Base-by-base conservation (phyloP, 2,113 vertebrate species). In the Rhineura floridana region DNA sequence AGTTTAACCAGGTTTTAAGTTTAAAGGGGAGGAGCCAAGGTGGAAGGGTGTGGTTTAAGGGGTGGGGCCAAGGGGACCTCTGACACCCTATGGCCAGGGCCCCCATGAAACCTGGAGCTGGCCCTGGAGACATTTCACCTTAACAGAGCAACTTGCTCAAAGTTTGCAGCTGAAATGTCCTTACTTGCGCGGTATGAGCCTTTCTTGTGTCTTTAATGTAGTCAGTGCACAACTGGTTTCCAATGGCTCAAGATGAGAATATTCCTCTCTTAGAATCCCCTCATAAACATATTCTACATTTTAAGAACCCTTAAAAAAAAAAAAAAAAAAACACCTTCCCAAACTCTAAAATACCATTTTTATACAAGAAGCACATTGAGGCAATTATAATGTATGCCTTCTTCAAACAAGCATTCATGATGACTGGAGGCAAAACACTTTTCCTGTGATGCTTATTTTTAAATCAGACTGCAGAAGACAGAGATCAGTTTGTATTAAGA, bases 261-360 rank as follows among this genome's bases (percentile, higher is more conserved):
- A 48, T 30, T 30, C 50, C 36, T 62, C n/a, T 6, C 50, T 92
- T 42, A 85, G 3, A 81, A 46, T 76, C 48, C 13, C 42, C 88
- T 44, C 80, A 85, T 6, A 88, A 93, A 87, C 25, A 87, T 77
- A 79, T 15, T 28, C 84, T 81, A 88, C 46, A 80, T 69, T 52
- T 39, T 91, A 89, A 75, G 3, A 62, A 55, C 89, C 21, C 21
- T n/a, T n/a, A n/a, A n/a, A n/a, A n/a, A 33, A 3, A 1, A 85
- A 48, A 86, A 50, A 67, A 91, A 11, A 9, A 65, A 46, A 72
- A n/a, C 83, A 59, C 93, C 21, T 36, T 36, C 39, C 79, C 36
- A 39, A 81, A 39, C n/a, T 39, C 15, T 48, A 39, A 89, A 30
- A 89, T 52, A 19, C 8, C 50, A 83, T 72, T 84, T 87, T 86